Evolutionary conservation across 1,140 invertebrate species (phyloP).

Genomic region (Pteromalus puparum): DNA sequence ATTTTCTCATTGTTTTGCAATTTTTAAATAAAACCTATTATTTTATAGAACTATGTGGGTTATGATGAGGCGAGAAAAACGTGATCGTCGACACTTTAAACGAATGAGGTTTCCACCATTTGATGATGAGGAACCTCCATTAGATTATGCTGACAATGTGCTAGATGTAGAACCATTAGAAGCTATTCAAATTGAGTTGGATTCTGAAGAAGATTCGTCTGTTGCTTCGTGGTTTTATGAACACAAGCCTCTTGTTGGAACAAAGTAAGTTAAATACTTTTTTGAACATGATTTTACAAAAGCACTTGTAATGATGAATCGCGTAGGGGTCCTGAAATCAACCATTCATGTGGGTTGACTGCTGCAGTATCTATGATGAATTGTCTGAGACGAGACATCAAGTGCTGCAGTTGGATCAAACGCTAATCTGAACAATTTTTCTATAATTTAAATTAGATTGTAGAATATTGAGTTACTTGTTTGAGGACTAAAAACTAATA

Average conservation of each 20-base stretch:
- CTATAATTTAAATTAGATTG: background rate
- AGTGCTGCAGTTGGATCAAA: constrained; percentile 67
- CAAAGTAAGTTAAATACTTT: constrained; percentile 77
- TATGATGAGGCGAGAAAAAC: constrained; percentile 99
- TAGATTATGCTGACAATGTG: constrained; percentile 99
- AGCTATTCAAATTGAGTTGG: constrained; percentile 99
- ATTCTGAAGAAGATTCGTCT: constrained; percentile 95
- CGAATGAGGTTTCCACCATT: constrained; percentile 99
- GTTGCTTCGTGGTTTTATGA: constrained; percentile 99
- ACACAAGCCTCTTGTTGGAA: constrained; percentile 95
- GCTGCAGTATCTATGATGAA: constrained; percentile 56
- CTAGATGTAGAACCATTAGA: constrained; percentile 99
- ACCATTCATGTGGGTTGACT: constrained; percentile 78
- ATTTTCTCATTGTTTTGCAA: constrained; percentile 26
- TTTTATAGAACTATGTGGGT: constrained; percentile 97
- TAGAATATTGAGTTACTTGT: background rate
- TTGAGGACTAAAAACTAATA: background rate
- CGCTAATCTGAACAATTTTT: constrained; percentile 59
- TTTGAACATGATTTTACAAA: background rate
- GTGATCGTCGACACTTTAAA: constrained; percentile 99
- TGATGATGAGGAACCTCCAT: constrained; percentile 99
- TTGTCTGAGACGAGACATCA: constrained; percentile 66
- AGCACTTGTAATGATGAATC: constrained; percentile 76
- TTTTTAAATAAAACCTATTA: constrained; percentile 33
- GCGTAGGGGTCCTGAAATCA: constrained; percentile 85